Percentiles rank a stretch among this genome's conserved stretches.
Conservation (phyloP, 2,888 invertebrate genomes). For the Oconnorella tubifera region DNA sequence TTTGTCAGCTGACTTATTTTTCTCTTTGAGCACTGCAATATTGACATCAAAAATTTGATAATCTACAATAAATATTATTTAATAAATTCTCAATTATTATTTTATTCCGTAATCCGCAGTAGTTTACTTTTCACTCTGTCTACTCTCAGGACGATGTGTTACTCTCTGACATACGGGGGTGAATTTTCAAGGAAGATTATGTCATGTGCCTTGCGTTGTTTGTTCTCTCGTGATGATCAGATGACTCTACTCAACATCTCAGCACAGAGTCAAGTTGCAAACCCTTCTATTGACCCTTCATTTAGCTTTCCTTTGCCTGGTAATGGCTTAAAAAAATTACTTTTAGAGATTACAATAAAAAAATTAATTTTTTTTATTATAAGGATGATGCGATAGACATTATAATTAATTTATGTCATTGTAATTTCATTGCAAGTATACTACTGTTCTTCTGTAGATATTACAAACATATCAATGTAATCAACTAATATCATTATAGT, state of each 20-base stretch:
- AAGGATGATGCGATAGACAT: too few species aligned
- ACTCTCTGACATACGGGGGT: slow-evolving; percentile 15
- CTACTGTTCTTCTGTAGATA: too few species aligned
- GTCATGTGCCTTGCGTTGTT: not conserved
- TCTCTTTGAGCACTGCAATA: too few species aligned
- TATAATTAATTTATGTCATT: too few species aligned
- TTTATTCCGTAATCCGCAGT: not conserved
- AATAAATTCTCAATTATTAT: not conserved
- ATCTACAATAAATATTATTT: too few species aligned
- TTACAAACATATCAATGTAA: too few species aligned
- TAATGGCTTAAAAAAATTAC: not conserved
- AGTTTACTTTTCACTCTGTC: not conserved
- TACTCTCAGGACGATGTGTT: not conserved
- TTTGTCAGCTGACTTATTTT: too few species aligned
- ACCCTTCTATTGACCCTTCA: not conserved
- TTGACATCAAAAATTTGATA: too few species aligned
- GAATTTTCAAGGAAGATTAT: slow-evolving; percentile 5
- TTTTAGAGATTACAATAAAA: too few species aligned
- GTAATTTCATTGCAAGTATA: too few species aligned
- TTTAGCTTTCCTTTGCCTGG: not conserved
- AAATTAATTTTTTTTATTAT: too few species aligned
- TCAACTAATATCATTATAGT: too few species aligned
- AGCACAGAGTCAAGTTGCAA: not conserved
- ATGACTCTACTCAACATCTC: not conserved
- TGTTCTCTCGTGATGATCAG: not conserved